Base-by-base conservation (phyloP, 2,797 vertebrate species). In the Acipenser oxyrinchus region DNA sequence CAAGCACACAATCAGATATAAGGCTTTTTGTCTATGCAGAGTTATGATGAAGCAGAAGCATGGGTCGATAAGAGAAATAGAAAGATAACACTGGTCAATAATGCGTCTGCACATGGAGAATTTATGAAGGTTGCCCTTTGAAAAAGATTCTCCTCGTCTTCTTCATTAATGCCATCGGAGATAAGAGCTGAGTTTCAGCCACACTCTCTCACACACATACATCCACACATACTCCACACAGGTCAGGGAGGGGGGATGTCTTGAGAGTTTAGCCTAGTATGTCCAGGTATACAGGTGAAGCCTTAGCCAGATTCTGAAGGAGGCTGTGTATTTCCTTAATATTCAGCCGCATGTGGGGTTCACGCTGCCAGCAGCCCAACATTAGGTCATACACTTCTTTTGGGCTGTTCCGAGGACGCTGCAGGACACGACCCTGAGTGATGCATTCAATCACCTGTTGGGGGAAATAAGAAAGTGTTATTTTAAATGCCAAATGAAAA, bases 381-480 rank as follows among this genome's bases (percentile, higher is more conserved):
- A 98, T 99, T 86, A 99, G 88, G 82, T 99, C 95, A 1, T 99
- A 99, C 18, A 98, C 91, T 82, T 99, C 95, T 81, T 98, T 97
- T 48, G 91, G 94, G 84, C 97, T 98, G 0, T 93, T 96, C 75
- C 97, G 89, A 70, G 97, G 97, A 76, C 96, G 89, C 86, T 99
- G 95, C 75, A 99, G 89, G 72, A 99, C 97, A 75, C 95, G 86
- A 68, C 97, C 97, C 84, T 99, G 97, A 80, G 95, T 98, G 86
- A 99, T 98, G 76, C 97, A 99, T 86, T 99, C 96, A 63, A 99
- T 98, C 81, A 98, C 97, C 97, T 99, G 69, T 12, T 8, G 74
- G 68, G 80, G 60, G 1, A 73, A 64, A 37, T 37, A 37, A 37
- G 37, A 37, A 37, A 37, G 37, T 5, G 37, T 37, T 37, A 37